Base-by-base conservation (phyloP, 53 echinoderm and acorn worm genomes). In the Paracentrotus lividus region DNA sequence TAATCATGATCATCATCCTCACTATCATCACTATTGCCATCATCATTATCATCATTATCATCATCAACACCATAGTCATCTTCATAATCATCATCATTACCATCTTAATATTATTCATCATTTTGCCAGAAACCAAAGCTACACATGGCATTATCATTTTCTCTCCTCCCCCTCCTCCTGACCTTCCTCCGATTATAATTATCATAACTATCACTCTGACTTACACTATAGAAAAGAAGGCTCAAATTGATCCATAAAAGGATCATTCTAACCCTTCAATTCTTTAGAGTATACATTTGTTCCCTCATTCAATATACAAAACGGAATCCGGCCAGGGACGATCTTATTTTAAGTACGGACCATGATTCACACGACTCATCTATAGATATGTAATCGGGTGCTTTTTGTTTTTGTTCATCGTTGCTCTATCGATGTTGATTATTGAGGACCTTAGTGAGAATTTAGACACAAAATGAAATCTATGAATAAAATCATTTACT, bases 351-450 rank as follows among this genome's bases (percentile, higher is more conserved):
- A 47, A 86, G 18, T 8, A 8, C 55, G 86, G 86, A 55, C 86
- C 12, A 16, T 15, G 18, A 34, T 55, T 56, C 23, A 16, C 26
- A 16, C 54, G 23, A 21, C 55, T 34, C 34, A 33, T 49, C 52
- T 24, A 53, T 56, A 34, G 86, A 56, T 86, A 55, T 86, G 32
- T 56, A 81, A 81, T 81, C 53, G 43, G 86, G 45, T 86, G 21
- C 51, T 54, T 86, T 86, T 86, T 86, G 53, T 56, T 56, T 56
- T 86, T 56, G 18, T 86, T 86, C 86, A 86, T 32, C 86, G 33
- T 53, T 56, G 86, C 86, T 56, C 86, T 86, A 56, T 86, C 47
- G 56, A 86, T 56, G 86, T 29, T 32, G 86, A 53, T 56, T 81
- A 38, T 38, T 56, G 54, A 33, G 55, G 36, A 10, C 42, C 86